phyloP scores from a whole-genome alignment of 2,888 invertebrate species.

The Drosophila peninsularis region DNA sequence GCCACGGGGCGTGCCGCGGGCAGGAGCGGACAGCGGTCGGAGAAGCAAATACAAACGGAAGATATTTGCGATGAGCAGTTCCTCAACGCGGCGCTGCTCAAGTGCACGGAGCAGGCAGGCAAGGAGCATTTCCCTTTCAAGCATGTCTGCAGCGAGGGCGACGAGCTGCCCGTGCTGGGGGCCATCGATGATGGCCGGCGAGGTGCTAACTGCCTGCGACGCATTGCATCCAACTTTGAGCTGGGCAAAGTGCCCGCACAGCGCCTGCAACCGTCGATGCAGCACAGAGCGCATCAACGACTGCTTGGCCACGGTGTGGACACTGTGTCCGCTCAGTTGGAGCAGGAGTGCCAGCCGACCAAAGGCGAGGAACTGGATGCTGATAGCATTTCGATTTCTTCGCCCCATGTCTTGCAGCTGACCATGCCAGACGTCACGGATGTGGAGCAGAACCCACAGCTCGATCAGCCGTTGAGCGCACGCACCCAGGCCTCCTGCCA shows the following conservation, averaged over 20 bases:
- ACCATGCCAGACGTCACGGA: conserved; percentile 63
- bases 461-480: conserved; percentile 41
- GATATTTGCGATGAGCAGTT: conserved; percentile 61
- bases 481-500: conserved; percentile 38
- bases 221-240: conserved; percentile 58
- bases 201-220: conserved; percentile 28
- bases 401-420: conserved; percentile 36
- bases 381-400: background rate
- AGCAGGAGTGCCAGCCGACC: background rate
- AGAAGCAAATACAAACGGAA: conserved; percentile 64
- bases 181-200: background rate
- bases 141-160: conserved; percentile 48
- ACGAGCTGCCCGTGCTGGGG: conserved; percentile 32
- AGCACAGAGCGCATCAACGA: conserved; percentile 9
- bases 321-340: conserved; percentile 21
- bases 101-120: conserved; percentile 37
- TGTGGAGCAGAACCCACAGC: conserved; percentile 49
- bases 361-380: background rate
- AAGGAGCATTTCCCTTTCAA: background rate
- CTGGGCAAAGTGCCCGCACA: conserved; percentile 49
- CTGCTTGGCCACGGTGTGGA: conserved; percentile 9
- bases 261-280: conserved; percentile 39
- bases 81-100: conserved; percentile 55
- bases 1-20: background rate
- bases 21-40: conserved; percentile 20